Conservation (phyloP, 2,113 vertebrate genomes). For the Nyctibius bracteatus region DNA sequence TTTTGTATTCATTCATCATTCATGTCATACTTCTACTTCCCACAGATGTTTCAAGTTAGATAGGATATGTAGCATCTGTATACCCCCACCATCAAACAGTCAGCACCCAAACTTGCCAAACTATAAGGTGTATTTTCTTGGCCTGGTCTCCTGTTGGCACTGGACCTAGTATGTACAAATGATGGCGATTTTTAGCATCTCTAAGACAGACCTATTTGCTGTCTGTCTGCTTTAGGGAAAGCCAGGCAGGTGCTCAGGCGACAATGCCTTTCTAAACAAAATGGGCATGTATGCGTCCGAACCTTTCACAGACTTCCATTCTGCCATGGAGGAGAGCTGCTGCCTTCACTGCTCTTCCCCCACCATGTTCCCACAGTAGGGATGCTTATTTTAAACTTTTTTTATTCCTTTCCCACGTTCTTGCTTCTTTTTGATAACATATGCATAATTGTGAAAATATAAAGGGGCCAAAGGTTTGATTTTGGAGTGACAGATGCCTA, state of each 20-base stretch:
- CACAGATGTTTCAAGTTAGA: neutral
- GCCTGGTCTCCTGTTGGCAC: neutral
- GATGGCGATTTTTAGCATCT: neutral
- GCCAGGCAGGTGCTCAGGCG: neutral
- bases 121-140: neutral
- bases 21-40: neutral
- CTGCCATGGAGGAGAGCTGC: neutral
- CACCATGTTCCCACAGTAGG: slow-evolving; percentile 34
- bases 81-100: neutral
- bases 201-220: neutral
- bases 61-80: neutral
- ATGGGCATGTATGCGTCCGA: neutral
- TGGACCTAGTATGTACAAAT: neutral
- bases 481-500: neutral
- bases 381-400: slow-evolving; percentile 44
- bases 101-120: neutral
- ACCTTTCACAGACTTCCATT: neutral
- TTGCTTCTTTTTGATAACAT: slow-evolving; percentile 50
- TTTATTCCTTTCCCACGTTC: slow-evolving; percentile 45
- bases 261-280: neutral
- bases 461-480: slow-evolving; percentile 20
- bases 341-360: neutral
- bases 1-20: neutral
- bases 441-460: slow-evolving; percentile 61
- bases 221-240: neutral